phyloP scores from a whole-genome alignment of 2,888 invertebrate species.

The Cetonia aurata region DNA sequence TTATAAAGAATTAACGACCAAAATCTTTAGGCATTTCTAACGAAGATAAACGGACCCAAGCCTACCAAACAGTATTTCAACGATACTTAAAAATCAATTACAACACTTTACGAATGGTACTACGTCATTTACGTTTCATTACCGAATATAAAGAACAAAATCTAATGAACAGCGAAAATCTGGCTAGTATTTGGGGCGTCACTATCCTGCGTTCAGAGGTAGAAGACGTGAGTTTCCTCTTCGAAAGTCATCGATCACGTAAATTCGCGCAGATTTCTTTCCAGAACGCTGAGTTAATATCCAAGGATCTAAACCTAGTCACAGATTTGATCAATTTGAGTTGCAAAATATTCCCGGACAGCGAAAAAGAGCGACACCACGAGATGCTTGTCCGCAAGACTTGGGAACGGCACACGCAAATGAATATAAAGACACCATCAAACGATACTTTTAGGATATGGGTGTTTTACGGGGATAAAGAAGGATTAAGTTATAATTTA shows the following conservation, averaged over 20 bases:
- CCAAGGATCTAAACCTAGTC: conserved; percentile 80
- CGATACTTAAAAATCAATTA: conserved; percentile 78
- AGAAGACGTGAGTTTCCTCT: conserved; percentile 46
- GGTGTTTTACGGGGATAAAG: conserved; percentile 79
- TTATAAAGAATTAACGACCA: not conserved
- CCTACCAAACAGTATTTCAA: conserved; percentile 76
- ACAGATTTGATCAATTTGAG: conserved; percentile 82
- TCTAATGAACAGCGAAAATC: conserved; percentile 86
- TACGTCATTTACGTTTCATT: conserved; percentile 85
- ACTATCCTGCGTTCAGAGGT: conserved; percentile 83
- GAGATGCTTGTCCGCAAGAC: conserved; percentile 77
- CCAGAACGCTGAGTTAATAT: conserved; percentile 68
- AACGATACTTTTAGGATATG: conserved; percentile 82
- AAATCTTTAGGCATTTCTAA: conserved; percentile 56
- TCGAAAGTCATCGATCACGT: not conserved
- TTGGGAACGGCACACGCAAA: conserved; percentile 70
- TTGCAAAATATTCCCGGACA: conserved; percentile 83
- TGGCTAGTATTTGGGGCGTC: conserved; percentile 92
- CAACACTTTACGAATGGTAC: conserved; percentile 81
- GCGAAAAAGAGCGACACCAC: conserved; percentile 82
- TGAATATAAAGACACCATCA: conserved; percentile 74
- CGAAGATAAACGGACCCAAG: conserved; percentile 70
- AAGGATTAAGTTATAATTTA: conserved; percentile 72
- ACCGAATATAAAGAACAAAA: conserved; percentile 81
- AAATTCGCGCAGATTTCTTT: conserved; percentile 15